Evolutionary conservation across 2,113 vertebrate species (phyloP), one percentile per base, ranked within the genome.

Genomic region (Solea solea): DNA sequence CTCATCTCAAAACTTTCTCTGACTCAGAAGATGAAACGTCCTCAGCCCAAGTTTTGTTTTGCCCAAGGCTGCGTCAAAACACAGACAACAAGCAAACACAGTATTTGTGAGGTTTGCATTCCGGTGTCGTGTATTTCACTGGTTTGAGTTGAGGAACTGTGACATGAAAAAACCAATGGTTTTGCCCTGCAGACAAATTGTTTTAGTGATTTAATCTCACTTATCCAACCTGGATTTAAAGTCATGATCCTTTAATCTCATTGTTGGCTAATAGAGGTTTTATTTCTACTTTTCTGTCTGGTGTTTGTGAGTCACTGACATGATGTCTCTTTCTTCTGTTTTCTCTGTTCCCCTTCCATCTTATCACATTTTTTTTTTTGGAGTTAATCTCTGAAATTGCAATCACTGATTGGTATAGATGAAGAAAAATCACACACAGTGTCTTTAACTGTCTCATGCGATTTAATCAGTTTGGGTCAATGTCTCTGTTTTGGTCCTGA

Each of bases 251-350:
- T 12, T 2, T 41, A 14, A 27, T 50, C 48, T n/a, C 15, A 14
- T 39, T 66, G 6, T 59, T 62, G 14, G 45, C 34, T 34, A 34
- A 34, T 34, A 2, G 34, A 34, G 34, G 58, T 21, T 74, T 77
- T 27, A 50, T 70, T 60, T 69, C 27, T 64, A 59, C 77, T 78
- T 81, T 69, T 83, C 55, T 65, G 34, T 74, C 79, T 42, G 5
- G 7, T 57, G 55, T 54, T 12, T 27, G 48, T 86, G 84, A 87
- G 21, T 84, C 88, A 88, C 44, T 2, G 8, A 16, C 64, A 12
- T 11, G n/a, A 51, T 50, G 34, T 34, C 34, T 34, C 34, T 34
- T 34, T 34, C 34, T 34, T 34, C 34, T 34, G 69, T 70, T 52
- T 63, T 53, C 68, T 67, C 58, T 71, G 58, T 75, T 78, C 74